Base-by-base conservation (phyloP, 2,888 invertebrate species). In the Cantharis lateralis region DNA sequence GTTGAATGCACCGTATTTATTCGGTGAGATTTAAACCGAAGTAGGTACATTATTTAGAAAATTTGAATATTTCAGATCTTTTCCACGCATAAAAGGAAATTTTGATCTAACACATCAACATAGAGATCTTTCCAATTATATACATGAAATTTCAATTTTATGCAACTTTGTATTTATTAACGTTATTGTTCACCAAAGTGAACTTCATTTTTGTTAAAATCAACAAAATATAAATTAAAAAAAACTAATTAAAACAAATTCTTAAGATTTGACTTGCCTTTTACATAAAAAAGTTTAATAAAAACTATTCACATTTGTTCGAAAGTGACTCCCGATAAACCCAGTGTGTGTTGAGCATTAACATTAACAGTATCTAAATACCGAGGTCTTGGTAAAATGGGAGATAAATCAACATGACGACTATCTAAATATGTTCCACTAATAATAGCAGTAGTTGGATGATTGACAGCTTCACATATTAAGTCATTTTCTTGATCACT, bases 291-390 rank as follows among this genome's bases (percentile, higher is more conserved):
- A 48, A 48, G 4, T 48, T 48, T 20, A 72, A 62, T 20, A 72
- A 62, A 66, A 68, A 26, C 71, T 68, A 68, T 82, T 93, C 93
- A 94, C 91, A 95, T 93, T 85, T 93, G 91, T 87, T 94, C 94
- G 83, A 94, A 94, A 87, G 94, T 94, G 79, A 95, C 91, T 81
- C 93, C 93, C 85, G 94, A 92, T 85, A 94, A 91, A 88, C 93
- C 94, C 85, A 94, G 91, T 81, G 89, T 89, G 87, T 91, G 92
- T 70, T 83, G 82, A 76, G 81, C 73, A 80, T 84, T 83, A 63
- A 82, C 78, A 32, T 84, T 79, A 13, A 83, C 80, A 11, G 83
- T 81, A 73, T 88, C 88, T 68, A 87, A 84, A 81, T 85, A 88
- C 74, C 87, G 85, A 26, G 87, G 83, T 73, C 87, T 82, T 64